Percentiles rank a stretch among this genome's conserved stretches.
phyloP scores from a whole-genome alignment of 2,797 vertebrate species.

The Hippoglossus hippoglossus region DNA sequence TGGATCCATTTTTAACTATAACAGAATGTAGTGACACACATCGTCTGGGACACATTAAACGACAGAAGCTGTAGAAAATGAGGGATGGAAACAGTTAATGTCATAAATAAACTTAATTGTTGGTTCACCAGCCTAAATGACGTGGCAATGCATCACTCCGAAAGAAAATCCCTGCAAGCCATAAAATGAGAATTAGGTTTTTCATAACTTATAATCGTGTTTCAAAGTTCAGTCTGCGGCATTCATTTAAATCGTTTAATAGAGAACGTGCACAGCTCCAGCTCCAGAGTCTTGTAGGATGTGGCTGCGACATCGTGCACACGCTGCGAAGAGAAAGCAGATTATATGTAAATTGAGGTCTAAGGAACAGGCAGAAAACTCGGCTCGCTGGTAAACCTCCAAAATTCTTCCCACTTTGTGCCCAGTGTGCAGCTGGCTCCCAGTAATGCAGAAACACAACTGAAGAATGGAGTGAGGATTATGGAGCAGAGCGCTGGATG shows the following conservation, averaged over 20 bases:
- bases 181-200: conserved; percentile 18
- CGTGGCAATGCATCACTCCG: conserved; percentile 11
- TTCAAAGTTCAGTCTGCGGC: conserved; percentile 13
- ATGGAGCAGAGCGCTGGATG: conserved; percentile 32
- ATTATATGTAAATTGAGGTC: conserved; percentile 28
- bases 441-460: conserved; percentile 50
- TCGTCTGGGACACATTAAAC: neutral
- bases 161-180: conserved; percentile 11
- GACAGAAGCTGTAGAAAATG: neutral
- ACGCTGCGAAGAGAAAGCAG: conserved; percentile 23
- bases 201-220: conserved; percentile 14
- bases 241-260: conserved; percentile 36
- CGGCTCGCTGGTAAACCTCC: conserved; percentile 47
- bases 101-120: conserved; percentile 33
- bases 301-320: conserved; percentile 8
- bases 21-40: neutral
- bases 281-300: conserved; percentile 17
- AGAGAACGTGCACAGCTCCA: neutral
- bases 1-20: neutral
- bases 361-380: conserved; percentile 40
- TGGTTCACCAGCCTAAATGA: conserved; percentile 27
- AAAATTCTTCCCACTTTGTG: conserved; percentile 60
- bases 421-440: conserved; percentile 56
- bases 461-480: conserved; percentile 60
- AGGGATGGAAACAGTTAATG: conserved; percentile 9